A percentile compares a stretch with the other conserved stretches of the same genome.
These are phyloP conservation scores for Crematogaster levior DNA, from an alignment of 2,888 invertebrate species.

Conservation along the genomic window DNA sequence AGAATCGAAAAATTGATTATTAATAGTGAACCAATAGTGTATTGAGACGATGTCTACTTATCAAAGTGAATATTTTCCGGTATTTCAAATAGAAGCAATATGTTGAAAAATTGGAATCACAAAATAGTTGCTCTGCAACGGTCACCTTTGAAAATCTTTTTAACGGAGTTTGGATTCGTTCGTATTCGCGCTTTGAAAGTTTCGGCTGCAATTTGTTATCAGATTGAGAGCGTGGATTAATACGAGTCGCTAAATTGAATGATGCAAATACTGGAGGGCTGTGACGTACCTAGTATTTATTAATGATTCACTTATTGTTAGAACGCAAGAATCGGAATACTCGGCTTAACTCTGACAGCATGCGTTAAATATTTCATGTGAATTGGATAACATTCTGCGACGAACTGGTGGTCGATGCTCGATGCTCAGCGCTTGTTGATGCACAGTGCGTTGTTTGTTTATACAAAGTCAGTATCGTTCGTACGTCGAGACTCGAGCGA, in stretches of 20 bases:
- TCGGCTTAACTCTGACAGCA: not conserved
- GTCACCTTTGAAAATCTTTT: not conserved
- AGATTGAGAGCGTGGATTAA: not conserved
- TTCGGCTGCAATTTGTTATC: not conserved
- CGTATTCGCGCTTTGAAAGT: not conserved
- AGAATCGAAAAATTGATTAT: too few species aligned
- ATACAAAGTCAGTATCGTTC: not conserved
- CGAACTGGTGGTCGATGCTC: too few species aligned
- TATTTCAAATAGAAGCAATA: not conserved
- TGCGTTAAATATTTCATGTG: not conserved
- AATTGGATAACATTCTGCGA: not conserved
- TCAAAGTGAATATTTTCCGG: not conserved
- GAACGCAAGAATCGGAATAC: not conserved
- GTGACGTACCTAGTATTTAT: not conserved
- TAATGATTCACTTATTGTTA: slow-evolving; percentile 4
- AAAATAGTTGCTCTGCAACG: not conserved
- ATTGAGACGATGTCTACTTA: not conserved
- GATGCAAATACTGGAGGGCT: too few species aligned
- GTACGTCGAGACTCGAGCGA: not conserved
- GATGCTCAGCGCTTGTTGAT: not conserved
- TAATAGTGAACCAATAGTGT: not conserved
- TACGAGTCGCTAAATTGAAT: not conserved
- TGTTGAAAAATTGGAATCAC: not conserved
- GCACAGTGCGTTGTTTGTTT: not conserved
- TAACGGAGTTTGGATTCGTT: not conserved